Evolutionary conservation across 1,140 invertebrate genomes (phyloP), one percentile per base, ranked within the genome.

Genomic region (Littorina saxatilis): DNA sequence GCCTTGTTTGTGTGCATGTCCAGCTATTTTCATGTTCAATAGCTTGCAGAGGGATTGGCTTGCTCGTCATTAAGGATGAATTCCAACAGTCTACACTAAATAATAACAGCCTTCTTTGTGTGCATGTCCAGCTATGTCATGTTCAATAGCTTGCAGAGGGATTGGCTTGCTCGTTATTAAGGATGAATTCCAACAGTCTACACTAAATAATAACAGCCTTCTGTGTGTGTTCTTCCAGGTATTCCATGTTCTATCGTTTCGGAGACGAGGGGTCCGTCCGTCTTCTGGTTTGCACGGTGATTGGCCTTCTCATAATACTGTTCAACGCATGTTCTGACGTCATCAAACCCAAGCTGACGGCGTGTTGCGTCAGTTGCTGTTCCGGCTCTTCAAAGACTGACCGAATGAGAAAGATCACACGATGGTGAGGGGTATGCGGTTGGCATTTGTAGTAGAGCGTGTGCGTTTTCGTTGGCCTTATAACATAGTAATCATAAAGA

Each of bases 201-300:
- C n/a, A n/a, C n/a, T n/a, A n/a, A n/a, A n/a, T n/a, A n/a, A n/a
- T n/a, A n/a, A n/a, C n/a, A n/a, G n/a, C n/a, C n/a, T n/a, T n/a
- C n/a, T n/a, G n/a, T n/a, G n/a, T n/a, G n/a, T n/a, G 20, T 20
- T 20, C 47, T 52, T 79, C 84, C 74, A 78, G n/a, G 15, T 83
- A 82, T 43, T 84, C 86, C 3, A 77, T 87, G 82, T 81, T 82
- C 35, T 83, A 81, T 73, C 78, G 82, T 55, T 85, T 90, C 82
- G 89, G 88, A 47, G 88, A 89, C 73, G 88, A 89, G 63, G 87
- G 85, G 40, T 89, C 87, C 5, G 80, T 88, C 23, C 83, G 88
- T 15, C 82, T 90, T 23, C 79, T 90, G 17, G 86, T 80, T 11
- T 81, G 84, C 29, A 87, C 89, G 0, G 29, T 80, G 5, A 23